Evolutionary conservation across 2,797 vertebrate genomes (phyloP), one percentile per base, ranked within the genome.

Genomic region (Melanotaenia parkinsoni): DNA sequence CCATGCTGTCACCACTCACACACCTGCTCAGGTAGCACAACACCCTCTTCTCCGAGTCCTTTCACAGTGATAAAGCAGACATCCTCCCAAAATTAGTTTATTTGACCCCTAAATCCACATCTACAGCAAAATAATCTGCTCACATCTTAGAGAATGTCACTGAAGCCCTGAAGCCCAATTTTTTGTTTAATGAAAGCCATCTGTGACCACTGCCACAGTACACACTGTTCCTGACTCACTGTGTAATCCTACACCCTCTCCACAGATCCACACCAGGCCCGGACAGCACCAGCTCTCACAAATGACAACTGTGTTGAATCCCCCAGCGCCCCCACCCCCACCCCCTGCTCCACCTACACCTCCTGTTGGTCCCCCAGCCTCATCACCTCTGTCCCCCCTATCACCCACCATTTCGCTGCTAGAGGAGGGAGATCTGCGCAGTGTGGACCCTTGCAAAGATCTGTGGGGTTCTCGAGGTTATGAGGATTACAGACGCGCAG

Each of bases 391-490:
- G 67, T 94, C 94, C 63, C 93, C 96, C 58, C 92, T 94, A 81
- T 92, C 94, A 51, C 92, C 96, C 86, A 86, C 95, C 53, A 92
- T 97, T 66, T 95, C 94, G 0, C 93, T 97, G 81, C 90, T 95
- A 62, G 91, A 96, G 32, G 95, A 96, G 74, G 95, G 93, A 1
- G 96, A 97, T 73, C 91, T 96, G 40, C 95, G 90, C 67, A 95
- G 89, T 13, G 93, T 96, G 75, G 95, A 93, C 91, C 94, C 92
- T 58, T 96, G 95, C 88, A 89, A 96, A 82, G 94, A 95, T 89
- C 84, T 96, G 76, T 97, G 97, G 97, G 94, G 94, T 14, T 95
- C 95, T 35, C 95, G 93, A 1, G 96, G 95, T 50, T 98, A 98
- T 0, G 97, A 95, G 89, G 97, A 98, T 82, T 98, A 98, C 83